phyloP scores from a whole-genome alignment of 92 coral and sea anemone species.

The Heteractis magnifica region DNA sequence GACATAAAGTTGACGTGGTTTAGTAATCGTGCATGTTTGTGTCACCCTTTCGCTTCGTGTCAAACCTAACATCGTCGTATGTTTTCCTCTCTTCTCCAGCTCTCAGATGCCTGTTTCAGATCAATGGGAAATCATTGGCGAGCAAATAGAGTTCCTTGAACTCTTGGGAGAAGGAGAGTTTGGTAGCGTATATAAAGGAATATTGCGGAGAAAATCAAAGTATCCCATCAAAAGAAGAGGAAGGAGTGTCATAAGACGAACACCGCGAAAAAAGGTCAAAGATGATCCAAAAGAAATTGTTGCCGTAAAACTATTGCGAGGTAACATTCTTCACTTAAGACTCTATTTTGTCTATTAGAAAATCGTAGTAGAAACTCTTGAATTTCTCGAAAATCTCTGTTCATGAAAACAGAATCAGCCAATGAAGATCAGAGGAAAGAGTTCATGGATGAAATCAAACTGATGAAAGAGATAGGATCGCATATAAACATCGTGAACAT shows the following conservation, averaged over 20 bases:
- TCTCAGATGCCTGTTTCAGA: conserved; percentile 26
- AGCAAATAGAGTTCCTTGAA: conserved; percentile 37
- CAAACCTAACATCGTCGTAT: neutral
- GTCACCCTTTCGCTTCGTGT: neutral
- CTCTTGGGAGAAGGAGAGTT: conserved; percentile 38
- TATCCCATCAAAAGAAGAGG: neutral
- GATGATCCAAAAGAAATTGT: conserved; percentile 19
- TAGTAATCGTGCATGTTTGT: too few species aligned
- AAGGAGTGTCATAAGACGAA: neutral
- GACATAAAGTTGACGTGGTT: too few species aligned
- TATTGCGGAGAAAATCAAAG: neutral
- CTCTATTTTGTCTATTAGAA: too few species aligned
- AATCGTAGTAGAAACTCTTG: neutral
- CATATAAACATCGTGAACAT: conserved; percentile 39
- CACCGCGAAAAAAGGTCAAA: conserved; percentile 12
- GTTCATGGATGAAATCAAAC: conserved; percentile 35
- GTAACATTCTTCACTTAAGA: neutral
- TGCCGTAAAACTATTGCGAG: conserved; percentile 28
- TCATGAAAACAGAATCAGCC: conserved; percentile 19
- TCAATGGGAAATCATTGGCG: conserved; percentile 30
- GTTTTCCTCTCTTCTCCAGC: neutral
- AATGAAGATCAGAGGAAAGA: conserved; percentile 33
- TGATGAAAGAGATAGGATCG: conserved; percentile 35
- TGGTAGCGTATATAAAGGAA: conserved; percentile 35
- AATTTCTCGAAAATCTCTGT: neutral